Base-by-base conservation (phyloP, 37 sponge, comb jelly and placozoan species). In the Chondrosia reniformis region DNA sequence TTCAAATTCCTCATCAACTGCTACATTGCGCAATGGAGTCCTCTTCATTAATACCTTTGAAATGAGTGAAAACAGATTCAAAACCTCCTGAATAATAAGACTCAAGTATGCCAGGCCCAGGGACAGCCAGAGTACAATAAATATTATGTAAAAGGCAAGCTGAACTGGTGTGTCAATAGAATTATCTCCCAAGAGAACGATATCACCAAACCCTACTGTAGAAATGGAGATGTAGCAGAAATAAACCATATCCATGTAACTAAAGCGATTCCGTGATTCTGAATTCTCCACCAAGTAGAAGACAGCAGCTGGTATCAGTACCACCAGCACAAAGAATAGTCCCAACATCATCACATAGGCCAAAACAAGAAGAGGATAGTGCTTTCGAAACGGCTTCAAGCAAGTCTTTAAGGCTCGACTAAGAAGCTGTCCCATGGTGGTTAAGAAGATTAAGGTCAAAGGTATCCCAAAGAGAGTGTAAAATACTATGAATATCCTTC, bases 191-290 rank as follows among this genome's bases (percentile, higher is more conserved):
- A 69, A 39, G 5, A 69, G 44, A 31, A 82, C 83, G 79, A 62
- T 69, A 58, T 82, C 83, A 2, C 83, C 83, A 82, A 82, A 82
- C 2, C 83, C 83, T 30, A 82, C 58, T 22, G 83, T 82, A 9
- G 83, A 76, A 24, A 82, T 46, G 15, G 83, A 34, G 3, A 82
- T 76, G 66, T 79, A 82, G 30, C 56, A 30, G 76, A 34, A 82
- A 30, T 82, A 82, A 41, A 82, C 28, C 19, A 45, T 17, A 24
- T 81, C 61, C 10, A 25, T 6, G 3, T 46, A 79, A n/a, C 17
- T 27, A 56, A 58, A 82, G 9, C n/a, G 27, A 6, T 24, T 24
- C 3, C n/a, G n/a, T 3, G n/a, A 2, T 4, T 56, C 58, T 28
- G 27, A 28, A 0, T 10, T 28, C 36, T 82, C 83, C 30, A 82